Conservation (phyloP, 1,140 invertebrate genomes). For the Cydia splendana region DNA sequence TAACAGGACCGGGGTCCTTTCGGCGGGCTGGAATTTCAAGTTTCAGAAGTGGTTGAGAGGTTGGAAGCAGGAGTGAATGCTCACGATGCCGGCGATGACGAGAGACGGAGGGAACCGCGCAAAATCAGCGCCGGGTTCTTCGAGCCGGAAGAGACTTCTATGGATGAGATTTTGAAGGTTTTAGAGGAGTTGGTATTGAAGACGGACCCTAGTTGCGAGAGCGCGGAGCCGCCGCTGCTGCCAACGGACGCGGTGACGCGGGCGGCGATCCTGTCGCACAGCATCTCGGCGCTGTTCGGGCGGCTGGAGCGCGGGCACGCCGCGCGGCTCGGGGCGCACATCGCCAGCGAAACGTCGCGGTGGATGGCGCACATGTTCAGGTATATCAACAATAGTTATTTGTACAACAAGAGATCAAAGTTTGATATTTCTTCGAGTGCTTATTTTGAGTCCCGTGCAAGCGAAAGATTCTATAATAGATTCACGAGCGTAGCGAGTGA, state of each 20-base stretch:
- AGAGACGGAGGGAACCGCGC: conserved; percentile 60
- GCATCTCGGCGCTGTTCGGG: conserved; percentile 87
- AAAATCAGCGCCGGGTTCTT: conserved; percentile 72
- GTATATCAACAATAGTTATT: too few relatives aligned
- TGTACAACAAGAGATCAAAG: too few relatives aligned
- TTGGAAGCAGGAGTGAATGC: conserved; percentile 82
- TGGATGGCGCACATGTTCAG: conserved; percentile 91
- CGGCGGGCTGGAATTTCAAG: conserved; percentile 83
- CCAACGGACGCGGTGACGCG: conserved; percentile 80
- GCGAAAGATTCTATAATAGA: too few relatives aligned
- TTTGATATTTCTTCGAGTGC: too few relatives aligned
- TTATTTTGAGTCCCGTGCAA: too few relatives aligned
- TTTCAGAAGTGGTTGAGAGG: conserved; percentile 83
- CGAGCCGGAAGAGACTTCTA: conserved; percentile 70
- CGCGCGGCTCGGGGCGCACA: conserved; percentile 84
- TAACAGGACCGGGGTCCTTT: conserved; percentile 75
- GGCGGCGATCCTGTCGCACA: conserved; percentile 86
- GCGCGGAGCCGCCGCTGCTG: conserved; percentile 63
- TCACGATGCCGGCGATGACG: conserved; percentile 61
- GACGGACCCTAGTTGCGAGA: conserved; percentile 70
- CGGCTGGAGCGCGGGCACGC: conserved; percentile 85
- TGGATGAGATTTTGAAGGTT: conserved; percentile 74
- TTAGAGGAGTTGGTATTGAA: conserved; percentile 69
- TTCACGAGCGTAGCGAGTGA: too few relatives aligned
- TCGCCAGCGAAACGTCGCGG: conserved; percentile 87